These are phyloP conservation scores for Xiphorhynchus erythropygius DNA, from an alignment of 2,797 vertebrate species.

Conservation along the genomic window DNA sequence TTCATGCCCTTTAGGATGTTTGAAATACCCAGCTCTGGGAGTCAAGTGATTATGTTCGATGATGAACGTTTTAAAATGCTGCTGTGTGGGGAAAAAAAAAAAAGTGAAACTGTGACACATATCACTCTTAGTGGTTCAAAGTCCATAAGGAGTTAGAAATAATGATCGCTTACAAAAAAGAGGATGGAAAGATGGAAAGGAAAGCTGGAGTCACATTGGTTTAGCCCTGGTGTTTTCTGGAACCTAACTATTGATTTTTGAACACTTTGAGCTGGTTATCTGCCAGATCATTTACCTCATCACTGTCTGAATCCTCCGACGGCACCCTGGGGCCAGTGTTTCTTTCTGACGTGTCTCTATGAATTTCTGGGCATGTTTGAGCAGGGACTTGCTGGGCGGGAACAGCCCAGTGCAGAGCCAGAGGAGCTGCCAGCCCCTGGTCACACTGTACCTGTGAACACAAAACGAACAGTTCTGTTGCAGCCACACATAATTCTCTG, in stretches of 20 bases:
- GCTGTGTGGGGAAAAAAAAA: background rate
- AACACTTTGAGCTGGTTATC: background rate
- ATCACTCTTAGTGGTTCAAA: background rate
- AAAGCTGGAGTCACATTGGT: background rate
- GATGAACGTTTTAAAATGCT: background rate
- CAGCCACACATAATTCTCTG: background rate
- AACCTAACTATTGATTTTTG: background rate
- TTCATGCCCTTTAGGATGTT: background rate
- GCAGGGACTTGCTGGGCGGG: slow-evolving; percentile 84
- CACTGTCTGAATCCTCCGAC: slow-evolving; percentile 84
- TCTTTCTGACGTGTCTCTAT: slow-evolving; percentile 84
- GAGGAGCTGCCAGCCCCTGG: slow-evolving; percentile 93
- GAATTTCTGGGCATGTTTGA: slow-evolving; percentile 90
- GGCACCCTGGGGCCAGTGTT: slow-evolving; percentile 82
- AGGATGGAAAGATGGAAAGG: background rate
- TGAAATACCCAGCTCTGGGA: background rate
- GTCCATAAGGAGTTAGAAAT: background rate
- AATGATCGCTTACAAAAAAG: background rate
- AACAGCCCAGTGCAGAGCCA: slow-evolving; percentile 97
- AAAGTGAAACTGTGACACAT: background rate
- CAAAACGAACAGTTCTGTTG: background rate
- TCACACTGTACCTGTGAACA: slow-evolving; percentile 85
- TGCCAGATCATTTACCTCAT: slow-evolving; percentile 80
- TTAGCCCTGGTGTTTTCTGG: background rate
- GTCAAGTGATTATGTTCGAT: background rate